phyloP scores from a whole-genome alignment of 2,113 vertebrate genomes.

The Bostrychus sinensis region DNA sequence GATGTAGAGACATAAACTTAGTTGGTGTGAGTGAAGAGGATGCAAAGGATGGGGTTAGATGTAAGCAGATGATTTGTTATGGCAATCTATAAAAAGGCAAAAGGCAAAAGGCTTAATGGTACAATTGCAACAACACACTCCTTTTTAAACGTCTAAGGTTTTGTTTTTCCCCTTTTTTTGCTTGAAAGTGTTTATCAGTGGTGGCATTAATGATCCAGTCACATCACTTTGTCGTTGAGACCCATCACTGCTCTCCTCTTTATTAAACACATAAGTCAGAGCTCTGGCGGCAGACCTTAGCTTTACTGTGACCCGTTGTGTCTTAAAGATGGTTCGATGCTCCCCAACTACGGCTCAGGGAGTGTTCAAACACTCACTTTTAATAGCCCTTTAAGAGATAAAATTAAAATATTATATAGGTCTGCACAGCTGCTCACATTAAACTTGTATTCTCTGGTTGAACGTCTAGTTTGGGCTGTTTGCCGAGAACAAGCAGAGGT shows the following conservation, averaged over 20 bases:
- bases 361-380: slow-evolving; percentile 15
- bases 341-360: slow-evolving; percentile 39
- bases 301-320: slow-evolving; percentile 46
- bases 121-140: too few species aligned
- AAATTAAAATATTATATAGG: slow-evolving; percentile 28
- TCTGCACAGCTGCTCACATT: background rate
- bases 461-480: too few species aligned
- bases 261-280: slow-evolving; percentile 74
- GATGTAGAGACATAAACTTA: too few species aligned
- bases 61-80: too few species aligned
- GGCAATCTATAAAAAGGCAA: too few species aligned
- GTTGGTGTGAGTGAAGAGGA: too few species aligned
- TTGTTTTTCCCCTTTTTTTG: slow-evolving; percentile 4
- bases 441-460: background rate
- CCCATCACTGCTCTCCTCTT: slow-evolving; percentile 47
- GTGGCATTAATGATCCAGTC: slow-evolving; percentile 43
- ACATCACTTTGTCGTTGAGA: slow-evolving; percentile 40
- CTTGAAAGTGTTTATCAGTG: slow-evolving; percentile 25
- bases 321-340: slow-evolving; percentile 49
- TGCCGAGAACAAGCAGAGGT: too few species aligned
- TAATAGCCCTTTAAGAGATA: slow-evolving; percentile 20
- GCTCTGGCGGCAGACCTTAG: slow-evolving; percentile 27
- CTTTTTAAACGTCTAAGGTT: background rate
- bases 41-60: too few species aligned
- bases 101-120: too few species aligned